These are phyloP conservation scores for Dendrocopos noguchii DNA, from an alignment of 2,113 vertebrate genomes.

Conservation along the genomic window DNA sequence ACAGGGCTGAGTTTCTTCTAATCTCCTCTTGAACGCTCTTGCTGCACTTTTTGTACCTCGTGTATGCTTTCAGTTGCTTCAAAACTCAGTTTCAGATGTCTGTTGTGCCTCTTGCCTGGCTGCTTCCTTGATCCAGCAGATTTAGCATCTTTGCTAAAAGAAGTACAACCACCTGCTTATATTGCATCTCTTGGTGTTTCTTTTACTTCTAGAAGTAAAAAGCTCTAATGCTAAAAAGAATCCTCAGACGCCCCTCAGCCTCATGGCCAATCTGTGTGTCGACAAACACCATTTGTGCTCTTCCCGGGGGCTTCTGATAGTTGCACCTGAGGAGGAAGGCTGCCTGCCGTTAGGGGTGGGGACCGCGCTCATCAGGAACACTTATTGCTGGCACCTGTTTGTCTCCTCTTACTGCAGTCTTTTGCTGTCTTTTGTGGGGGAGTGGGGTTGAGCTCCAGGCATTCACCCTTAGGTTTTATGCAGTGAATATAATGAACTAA, in stretches of 20 bases:
- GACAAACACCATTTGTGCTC: background rate
- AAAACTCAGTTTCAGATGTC: background rate
- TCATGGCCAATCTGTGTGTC: background rate
- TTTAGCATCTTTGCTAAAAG: background rate
- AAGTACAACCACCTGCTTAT: background rate
- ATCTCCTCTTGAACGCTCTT: background rate
- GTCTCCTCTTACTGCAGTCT: background rate
- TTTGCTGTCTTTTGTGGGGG: background rate
- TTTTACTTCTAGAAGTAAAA: background rate
- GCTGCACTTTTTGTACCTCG: background rate
- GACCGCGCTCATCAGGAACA: background rate
- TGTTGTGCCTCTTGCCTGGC: background rate
- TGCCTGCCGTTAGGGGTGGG: background rate
- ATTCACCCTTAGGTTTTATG: background rate
- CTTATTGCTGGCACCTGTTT: background rate
- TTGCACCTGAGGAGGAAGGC: background rate
- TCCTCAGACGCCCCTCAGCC: background rate
- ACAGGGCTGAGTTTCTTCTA: background rate
- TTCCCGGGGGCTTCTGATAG: rapidly evolving
- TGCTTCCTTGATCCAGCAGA: background rate
- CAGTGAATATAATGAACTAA: background rate
- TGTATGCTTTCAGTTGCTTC: background rate
- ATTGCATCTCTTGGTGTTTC: background rate
- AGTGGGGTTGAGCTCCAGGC: background rate
- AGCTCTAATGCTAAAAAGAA: background rate